Percentiles rank a stretch among this genome's conserved stretches.
These are phyloP conservation scores for Cacatua alba DNA, from an alignment of 2,113 vertebrate genomes.

Conservation along the genomic window DNA sequence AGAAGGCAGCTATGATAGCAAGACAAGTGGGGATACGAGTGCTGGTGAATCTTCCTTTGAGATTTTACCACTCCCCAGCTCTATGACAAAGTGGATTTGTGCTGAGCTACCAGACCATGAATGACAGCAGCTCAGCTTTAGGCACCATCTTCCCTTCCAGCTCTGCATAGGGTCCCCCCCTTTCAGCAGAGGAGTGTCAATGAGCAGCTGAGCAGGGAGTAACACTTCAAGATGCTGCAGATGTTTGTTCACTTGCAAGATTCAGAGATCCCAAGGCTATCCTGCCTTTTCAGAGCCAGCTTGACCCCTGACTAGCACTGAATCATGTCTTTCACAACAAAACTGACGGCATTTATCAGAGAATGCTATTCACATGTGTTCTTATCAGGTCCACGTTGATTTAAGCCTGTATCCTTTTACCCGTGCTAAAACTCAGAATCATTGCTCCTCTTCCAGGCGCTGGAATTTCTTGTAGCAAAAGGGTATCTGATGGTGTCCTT, in stretches of 20 bases:
- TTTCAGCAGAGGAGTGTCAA: neutral
- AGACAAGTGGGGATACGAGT: neutral
- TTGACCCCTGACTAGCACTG: neutral
- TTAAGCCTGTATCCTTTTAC: neutral
- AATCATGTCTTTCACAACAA: neutral
- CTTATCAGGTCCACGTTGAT: neutral
- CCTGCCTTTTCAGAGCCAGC: neutral
- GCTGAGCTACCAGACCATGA: neutral
- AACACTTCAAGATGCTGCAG: neutral
- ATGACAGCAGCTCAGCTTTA: neutral
- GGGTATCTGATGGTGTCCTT: slow-evolving; percentile 46
- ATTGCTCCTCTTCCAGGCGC: neutral
- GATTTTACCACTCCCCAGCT: neutral
- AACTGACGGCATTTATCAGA: neutral
- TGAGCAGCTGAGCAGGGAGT: neutral
- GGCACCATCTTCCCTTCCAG: neutral
- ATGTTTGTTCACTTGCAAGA: neutral
- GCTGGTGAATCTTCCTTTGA: neutral
- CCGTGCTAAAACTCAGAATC: neutral
- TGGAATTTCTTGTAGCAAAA: slow-evolving; percentile 10
- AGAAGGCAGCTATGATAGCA: neutral
- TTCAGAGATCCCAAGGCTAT: neutral
- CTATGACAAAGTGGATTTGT: neutral
- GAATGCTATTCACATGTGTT: fast-evolving
- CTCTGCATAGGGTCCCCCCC: neutral